phyloP scores from a whole-genome alignment of 2,888 invertebrate species.

The Unio pictorum region DNA sequence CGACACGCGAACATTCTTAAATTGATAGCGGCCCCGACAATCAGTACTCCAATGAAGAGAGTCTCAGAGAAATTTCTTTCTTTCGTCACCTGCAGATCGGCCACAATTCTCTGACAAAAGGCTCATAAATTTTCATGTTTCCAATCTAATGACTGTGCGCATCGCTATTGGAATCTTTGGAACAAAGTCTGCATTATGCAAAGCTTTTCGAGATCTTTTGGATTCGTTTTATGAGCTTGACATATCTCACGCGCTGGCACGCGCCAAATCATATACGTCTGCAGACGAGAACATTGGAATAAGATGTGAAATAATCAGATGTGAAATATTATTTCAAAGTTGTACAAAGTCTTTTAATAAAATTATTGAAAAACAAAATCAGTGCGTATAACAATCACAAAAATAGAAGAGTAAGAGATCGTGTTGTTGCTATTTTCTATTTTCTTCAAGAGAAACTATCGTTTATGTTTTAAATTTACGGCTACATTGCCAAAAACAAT shows the following conservation, averaged over 20 bases:
- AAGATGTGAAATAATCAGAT: too few relatives aligned
- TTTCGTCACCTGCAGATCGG: slow-evolving; percentile 23
- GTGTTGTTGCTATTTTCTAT: too few relatives aligned
- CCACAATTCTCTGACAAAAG: slow-evolving; percentile 30
- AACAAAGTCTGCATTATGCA: slow-evolving; percentile 40
- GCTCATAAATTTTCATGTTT: slow-evolving; percentile 39
- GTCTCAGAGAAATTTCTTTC: slow-evolving; percentile 6
- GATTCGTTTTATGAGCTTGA: slow-evolving; percentile 23
- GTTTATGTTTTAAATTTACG: too few relatives aligned
- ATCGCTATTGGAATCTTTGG: slow-evolving; percentile 29
- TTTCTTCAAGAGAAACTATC: too few relatives aligned
- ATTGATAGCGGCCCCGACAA: slow-evolving; percentile 32
- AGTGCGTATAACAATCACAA: too few relatives aligned
- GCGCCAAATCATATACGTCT: slow-evolving; percentile 19
- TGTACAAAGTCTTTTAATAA: too few relatives aligned
- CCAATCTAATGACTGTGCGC: slow-evolving; percentile 22
- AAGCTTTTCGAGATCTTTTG: slow-evolving; percentile 29
- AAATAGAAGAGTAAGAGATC: too few relatives aligned
- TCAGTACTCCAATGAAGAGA: slow-evolving; percentile 24
- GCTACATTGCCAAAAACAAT: too few relatives aligned
- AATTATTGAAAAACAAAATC: too few relatives aligned
- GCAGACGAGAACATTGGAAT: too few relatives aligned
- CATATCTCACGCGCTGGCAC: slow-evolving; percentile 28
- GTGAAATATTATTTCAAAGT: too few relatives aligned
- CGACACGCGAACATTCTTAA: slow-evolving; percentile 37